Evolutionary conservation across 2,113 vertebrate genomes (phyloP).

Genomic region (Pollachius pollachius): DNA sequence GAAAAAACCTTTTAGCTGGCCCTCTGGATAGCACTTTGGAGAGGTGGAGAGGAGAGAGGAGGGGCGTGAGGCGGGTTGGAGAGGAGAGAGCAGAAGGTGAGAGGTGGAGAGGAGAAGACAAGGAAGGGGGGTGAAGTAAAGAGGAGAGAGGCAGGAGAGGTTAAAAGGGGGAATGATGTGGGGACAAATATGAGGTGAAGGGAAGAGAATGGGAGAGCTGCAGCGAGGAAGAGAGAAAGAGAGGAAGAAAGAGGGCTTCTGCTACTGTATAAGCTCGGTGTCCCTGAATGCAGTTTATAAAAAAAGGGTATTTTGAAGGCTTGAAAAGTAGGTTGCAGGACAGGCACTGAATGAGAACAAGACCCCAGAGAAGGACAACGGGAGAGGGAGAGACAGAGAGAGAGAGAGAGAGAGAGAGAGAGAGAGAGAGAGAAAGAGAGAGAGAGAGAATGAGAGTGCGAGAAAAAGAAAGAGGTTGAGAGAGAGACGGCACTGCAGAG

Average conservation of each 20-base stretch:
- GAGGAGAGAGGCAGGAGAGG: neutral
- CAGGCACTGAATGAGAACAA: slow-evolving; percentile 77
- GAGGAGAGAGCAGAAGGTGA: neutral
- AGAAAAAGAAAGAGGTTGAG: slow-evolving; percentile 55
- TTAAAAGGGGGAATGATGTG: slow-evolving; percentile 6
- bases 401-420: slow-evolving; percentile 9
- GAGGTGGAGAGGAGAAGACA: neutral
- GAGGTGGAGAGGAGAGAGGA: slow-evolving; percentile 1
- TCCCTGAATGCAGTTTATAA: slow-evolving; percentile 49
- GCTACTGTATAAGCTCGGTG: slow-evolving; percentile 15
- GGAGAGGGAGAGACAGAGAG: slow-evolving; percentile 19
- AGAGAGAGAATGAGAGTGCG: slow-evolving; percentile 44
- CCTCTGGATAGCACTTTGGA: slow-evolving; percentile 48
- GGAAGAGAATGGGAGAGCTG: slow-evolving; percentile 3
- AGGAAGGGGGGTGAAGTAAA: neutral
- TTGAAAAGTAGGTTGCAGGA: slow-evolving; percentile 74
- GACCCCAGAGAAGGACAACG: slow-evolving; percentile 73
- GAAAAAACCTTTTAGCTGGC: slow-evolving; percentile 23
- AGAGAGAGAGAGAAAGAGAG: slow-evolving; percentile 5
- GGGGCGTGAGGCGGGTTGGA: neutral
- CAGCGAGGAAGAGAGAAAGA: neutral
- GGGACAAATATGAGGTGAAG: neutral
- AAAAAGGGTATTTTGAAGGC: slow-evolving; percentile 66
- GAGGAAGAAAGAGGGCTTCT: neutral
- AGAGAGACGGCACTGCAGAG: neutral